Evolutionary conservation across 2,888 invertebrate genomes (phyloP).

Genomic region (Andrena fulva): DNA sequence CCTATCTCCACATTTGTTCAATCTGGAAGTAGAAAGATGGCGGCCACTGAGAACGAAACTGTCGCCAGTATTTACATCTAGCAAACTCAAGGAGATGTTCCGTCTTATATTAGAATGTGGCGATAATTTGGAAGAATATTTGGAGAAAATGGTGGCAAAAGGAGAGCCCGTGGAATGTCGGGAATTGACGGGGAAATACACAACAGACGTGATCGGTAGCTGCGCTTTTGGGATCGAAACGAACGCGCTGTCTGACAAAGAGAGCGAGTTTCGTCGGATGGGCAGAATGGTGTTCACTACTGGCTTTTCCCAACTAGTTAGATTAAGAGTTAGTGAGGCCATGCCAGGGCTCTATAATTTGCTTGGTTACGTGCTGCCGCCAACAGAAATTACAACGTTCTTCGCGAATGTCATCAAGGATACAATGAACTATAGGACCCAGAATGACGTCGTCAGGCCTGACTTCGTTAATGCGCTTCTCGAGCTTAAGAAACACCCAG

Average conservation of each 20-base stretch:
- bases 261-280: conserved; percentile 81
- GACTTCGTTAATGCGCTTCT: conserved; percentile 85
- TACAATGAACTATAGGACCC: conserved; percentile 81
- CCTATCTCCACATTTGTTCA: conserved; percentile 84
- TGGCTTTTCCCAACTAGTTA: conserved; percentile 34
- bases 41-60: conserved; percentile 85
- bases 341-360: conserved; percentile 69
- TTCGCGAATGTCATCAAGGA: conserved; percentile 78
- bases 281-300: conserved; percentile 76
- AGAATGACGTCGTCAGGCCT: conserved; percentile 81
- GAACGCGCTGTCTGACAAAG: conserved; percentile 77
- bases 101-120: conserved; percentile 85
- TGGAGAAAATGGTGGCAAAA: conserved; percentile 77
- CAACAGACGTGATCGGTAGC: conserved; percentile 84
- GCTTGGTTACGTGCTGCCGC: conserved; percentile 64
- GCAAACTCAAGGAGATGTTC: conserved; percentile 86
- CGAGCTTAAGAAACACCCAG: conserved; percentile 77
- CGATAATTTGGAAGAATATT: conserved; percentile 82
- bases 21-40: conserved; percentile 85
- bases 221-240: conserved; percentile 84
- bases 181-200: conserved; percentile 81
- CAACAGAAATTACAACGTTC: conserved; percentile 76
- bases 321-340: conserved; percentile 48
- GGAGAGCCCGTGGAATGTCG: conserved; percentile 68
- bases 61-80: conserved; percentile 85